These are phyloP conservation scores for Ooceraea biroi DNA, from an alignment of 1,140 invertebrate species.

Conservation along the genomic window DNA sequence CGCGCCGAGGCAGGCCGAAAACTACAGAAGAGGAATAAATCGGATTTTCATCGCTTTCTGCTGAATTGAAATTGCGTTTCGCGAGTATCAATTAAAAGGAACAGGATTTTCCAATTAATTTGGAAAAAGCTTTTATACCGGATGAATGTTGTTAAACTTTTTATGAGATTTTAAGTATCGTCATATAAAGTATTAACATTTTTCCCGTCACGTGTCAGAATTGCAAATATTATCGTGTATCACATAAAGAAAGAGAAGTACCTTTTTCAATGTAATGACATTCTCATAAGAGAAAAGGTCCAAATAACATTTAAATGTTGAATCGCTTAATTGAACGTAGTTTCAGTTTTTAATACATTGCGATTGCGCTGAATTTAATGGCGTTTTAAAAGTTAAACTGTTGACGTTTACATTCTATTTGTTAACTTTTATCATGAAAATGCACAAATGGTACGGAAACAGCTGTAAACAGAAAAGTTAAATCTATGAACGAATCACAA, in stretches of 20 bases:
- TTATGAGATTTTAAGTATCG: constrained; percentile 6
- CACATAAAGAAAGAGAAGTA: neutral
- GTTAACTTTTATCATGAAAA: neutral
- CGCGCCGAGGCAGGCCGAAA: neutral
- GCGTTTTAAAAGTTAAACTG: neutral
- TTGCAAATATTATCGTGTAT: neutral
- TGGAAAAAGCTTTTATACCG: neutral
- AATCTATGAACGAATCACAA: constrained; percentile 14
- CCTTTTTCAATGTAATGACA: neutral
- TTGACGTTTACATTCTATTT: neutral
- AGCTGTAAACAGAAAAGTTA: constrained; percentile 11
- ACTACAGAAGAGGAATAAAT: constrained; percentile 24
- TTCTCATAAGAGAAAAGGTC: neutral
- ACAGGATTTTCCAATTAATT: constrained; percentile 48
- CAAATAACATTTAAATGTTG: neutral
- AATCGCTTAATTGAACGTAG: neutral
- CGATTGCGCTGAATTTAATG: neutral
- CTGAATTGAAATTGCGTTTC: constrained; percentile 39
- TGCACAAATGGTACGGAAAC: too few species aligned
- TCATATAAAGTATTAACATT: neutral
- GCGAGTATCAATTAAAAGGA: constrained; percentile 40
- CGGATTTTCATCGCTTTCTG: constrained; percentile 13
- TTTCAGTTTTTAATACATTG: neutral
- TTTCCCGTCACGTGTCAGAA: neutral
- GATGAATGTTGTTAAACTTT: constrained; percentile 7